Percentiles rank a stretch among this genome's conserved stretches.
Conservation (phyloP, 2,113 vertebrate genomes). For the Psammodynastes pulverulentus region DNA sequence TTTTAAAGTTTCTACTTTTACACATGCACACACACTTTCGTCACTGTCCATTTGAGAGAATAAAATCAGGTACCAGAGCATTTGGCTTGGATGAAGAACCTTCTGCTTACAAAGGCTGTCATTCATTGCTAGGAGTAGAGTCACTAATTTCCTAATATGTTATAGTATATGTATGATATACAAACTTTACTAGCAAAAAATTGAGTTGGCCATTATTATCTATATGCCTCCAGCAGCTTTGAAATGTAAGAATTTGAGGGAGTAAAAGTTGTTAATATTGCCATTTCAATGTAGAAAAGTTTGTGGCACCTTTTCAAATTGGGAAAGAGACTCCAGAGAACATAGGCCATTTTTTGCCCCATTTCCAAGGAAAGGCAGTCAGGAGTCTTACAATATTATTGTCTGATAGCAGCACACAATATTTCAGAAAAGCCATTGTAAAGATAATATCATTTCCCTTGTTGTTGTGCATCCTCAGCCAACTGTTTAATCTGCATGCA, state of each 20-base stretch:
- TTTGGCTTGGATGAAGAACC: background rate
- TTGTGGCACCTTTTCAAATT: background rate
- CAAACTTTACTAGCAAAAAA: background rate
- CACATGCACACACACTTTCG: background rate
- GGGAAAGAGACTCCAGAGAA: background rate
- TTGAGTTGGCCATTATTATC: background rate
- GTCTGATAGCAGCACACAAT: background rate
- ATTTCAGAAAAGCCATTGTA: background rate
- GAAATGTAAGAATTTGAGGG: background rate
- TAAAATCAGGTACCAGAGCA: background rate
- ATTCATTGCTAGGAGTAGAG: background rate
- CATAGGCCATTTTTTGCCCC: background rate
- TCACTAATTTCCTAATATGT: background rate
- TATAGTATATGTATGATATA: background rate
- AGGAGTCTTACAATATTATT: background rate
- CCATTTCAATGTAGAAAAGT: background rate
- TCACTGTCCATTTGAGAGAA: background rate
- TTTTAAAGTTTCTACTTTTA: background rate
- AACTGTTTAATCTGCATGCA: background rate
- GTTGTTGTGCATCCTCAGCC: background rate
- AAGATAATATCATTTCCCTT: background rate
- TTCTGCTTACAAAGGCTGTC: background rate
- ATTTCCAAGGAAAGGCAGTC: background rate
- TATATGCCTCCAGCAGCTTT: background rate
- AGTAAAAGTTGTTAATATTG: background rate